These are phyloP conservation scores for Melozone crissalis DNA, from an alignment of 2,113 vertebrate genomes.

Conservation along the genomic window DNA sequence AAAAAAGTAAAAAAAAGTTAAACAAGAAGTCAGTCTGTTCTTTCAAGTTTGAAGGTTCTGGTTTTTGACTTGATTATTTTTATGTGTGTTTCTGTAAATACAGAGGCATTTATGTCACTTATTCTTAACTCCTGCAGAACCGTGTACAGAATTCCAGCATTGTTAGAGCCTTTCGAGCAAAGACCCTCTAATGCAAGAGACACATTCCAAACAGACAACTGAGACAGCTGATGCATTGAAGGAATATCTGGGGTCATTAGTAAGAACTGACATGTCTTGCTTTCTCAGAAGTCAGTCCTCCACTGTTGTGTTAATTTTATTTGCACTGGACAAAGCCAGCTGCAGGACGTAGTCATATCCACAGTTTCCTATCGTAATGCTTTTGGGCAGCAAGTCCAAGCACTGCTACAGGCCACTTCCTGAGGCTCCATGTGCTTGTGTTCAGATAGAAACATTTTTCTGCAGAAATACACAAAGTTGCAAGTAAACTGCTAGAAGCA, in stretches of 20 bases:
- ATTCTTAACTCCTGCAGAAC: neutral
- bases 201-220: neutral
- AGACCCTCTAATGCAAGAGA: neutral
- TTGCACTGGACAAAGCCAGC: neutral
- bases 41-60: neutral
- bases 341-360: neutral
- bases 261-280: rapidly evolving
- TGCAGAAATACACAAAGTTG: neutral
- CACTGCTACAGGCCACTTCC: neutral
- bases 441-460: neutral
- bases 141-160: neutral
- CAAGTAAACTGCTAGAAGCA: neutral
- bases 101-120: neutral
- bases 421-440: neutral
- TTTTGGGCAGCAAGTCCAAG: neutral
- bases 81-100: neutral
- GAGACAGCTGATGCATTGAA: neutral
- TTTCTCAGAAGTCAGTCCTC: neutral
- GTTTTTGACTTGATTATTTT: neutral
- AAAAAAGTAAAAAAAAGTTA: constrained; percentile 60
- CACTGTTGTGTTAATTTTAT: neutral
- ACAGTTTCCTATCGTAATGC: neutral
- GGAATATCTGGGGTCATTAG: neutral
- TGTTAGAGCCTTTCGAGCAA: neutral
- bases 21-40: constrained; percentile 1